Evolutionary conservation across 2,888 invertebrate genomes (phyloP).

Genomic region (Nesidiocoris tenuis): DNA sequence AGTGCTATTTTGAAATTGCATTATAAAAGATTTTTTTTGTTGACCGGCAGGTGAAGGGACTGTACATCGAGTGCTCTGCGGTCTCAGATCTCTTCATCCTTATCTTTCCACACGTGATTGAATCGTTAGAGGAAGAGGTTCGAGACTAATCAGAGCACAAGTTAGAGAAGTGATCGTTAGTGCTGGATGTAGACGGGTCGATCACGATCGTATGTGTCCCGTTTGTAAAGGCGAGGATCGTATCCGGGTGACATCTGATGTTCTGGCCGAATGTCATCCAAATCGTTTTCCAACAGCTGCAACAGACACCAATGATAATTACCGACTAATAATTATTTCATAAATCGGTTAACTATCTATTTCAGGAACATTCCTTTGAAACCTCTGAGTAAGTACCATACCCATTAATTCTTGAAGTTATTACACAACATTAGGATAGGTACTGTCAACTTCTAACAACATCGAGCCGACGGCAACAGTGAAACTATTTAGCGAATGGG

Average conservation of each 20-base stretch:
- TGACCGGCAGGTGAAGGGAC: slow-evolving; percentile 24
- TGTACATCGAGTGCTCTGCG: slow-evolving; percentile 32
- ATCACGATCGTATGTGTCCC: slow-evolving; percentile 44
- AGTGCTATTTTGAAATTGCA: slow-evolving; percentile 17
- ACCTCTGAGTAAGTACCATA: no score
- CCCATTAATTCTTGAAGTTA: no score
- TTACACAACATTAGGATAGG: no score
- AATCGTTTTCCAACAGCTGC: slow-evolving; percentile 49
- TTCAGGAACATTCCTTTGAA: no score
- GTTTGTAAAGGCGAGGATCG: slow-evolving; percentile 46
- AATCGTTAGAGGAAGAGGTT: background rate
- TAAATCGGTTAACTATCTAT: background rate
- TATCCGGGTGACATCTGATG: slow-evolving; percentile 42
- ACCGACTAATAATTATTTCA: background rate
- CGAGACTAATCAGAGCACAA: background rate
- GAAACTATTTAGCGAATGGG: no score
- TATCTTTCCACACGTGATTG: no score
- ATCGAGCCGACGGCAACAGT: no score
- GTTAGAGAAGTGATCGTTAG: slow-evolving; percentile 11
- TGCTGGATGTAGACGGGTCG: slow-evolving; percentile 11
- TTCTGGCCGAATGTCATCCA: slow-evolving; percentile 44
- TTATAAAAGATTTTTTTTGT: slow-evolving; percentile 33
- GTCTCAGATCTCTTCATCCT: slow-evolving; percentile 1
- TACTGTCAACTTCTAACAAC: no score
- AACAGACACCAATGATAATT: slow-evolving; percentile 3